phyloP scores from a whole-genome alignment of 2,113 vertebrate species.

The Chelonoidis abingdonii region DNA sequence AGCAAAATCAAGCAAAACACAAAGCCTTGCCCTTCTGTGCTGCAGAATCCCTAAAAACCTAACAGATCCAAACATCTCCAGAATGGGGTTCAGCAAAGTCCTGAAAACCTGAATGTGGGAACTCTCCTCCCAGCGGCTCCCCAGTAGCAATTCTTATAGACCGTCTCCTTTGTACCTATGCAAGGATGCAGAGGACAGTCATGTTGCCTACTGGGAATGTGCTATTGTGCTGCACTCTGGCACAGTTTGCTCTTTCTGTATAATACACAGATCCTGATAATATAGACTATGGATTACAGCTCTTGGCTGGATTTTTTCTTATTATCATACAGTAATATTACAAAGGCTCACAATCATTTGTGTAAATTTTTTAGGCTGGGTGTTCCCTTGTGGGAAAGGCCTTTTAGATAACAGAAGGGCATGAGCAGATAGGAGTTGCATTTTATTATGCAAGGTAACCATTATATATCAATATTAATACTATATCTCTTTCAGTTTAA shows the following conservation, averaged over 20 bases:
- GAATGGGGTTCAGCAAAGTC: not conserved
- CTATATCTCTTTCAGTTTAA: not conserved
- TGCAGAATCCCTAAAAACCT: not conserved
- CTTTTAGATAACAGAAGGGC: not conserved
- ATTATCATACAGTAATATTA: not conserved
- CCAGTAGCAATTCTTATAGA: not conserved
- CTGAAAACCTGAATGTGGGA: not conserved
- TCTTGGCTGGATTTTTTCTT: not conserved
- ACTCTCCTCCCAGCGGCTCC: not conserved
- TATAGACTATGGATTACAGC: not conserved
- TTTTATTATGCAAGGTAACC: not conserved
- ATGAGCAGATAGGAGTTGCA: fast-evolving
- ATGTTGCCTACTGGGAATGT: not conserved
- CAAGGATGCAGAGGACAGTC: not conserved
- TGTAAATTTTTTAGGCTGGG: not conserved
- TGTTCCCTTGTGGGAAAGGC: fast-evolving
- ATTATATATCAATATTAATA: not conserved
- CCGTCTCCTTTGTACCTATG: not conserved
- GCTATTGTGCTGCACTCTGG: not conserved
- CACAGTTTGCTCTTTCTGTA: not conserved
- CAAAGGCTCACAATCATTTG: fast-evolving
- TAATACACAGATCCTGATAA: not conserved
- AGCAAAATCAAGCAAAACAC: not conserved
- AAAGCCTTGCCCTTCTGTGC: fast-evolving
- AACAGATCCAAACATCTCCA: not conserved